Evolutionary conservation across 2,113 vertebrate species (phyloP), one percentile per base, ranked within the genome.

Genomic region (Charadrius vociferus): DNA sequence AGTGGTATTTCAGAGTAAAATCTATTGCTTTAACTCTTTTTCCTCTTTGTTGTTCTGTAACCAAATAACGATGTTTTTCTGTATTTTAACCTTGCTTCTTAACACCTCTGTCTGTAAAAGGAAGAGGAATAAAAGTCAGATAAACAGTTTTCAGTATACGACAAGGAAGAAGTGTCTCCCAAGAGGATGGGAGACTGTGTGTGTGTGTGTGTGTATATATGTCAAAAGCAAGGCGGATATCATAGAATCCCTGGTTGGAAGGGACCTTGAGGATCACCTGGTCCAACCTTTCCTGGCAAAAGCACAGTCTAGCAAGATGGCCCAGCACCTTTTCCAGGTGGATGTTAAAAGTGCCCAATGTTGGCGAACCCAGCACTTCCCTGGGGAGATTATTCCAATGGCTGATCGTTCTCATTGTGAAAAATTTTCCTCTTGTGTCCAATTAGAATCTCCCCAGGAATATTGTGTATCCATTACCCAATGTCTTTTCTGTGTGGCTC

Each of bases 191-290:
- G 14, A 49, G 32, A 15, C 1, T 30, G 6, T 18, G 4, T 34
- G 7, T n/a, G 9, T 49, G 6, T 41, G 1, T 61, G 0, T 65
- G 3, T 37, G 3, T 20, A 9, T n/a, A 16, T n/a, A 41, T 45
- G 43, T 47, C 43, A 32, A n/a, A n/a, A n/a, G n/a, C n/a, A n/a
- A 66, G 62, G 37, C 30, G 17, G 41, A 45, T 32, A 66, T 66
- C 6, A 22, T 23, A 45, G 41, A 66, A 45, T 66, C 45, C 41
- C 41, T 16, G 39, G 39, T 66, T 66, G 41, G 63, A 43, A 66
- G 41, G 63, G 41, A 66, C 63, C 29, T 66, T 5, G 30, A 45
- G 14, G 19, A 45, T 66, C 29, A 34, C 45, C 29, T 45, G 63
- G 13, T 66, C 13, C 9, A 15, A 11, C 41, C 30, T 66, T 66